A percentile compares a stretch with the other conserved stretches of the same genome.
phyloP scores from a whole-genome alignment of 2,888 invertebrate genomes.

The Ceratothoa steindachneri region DNA sequence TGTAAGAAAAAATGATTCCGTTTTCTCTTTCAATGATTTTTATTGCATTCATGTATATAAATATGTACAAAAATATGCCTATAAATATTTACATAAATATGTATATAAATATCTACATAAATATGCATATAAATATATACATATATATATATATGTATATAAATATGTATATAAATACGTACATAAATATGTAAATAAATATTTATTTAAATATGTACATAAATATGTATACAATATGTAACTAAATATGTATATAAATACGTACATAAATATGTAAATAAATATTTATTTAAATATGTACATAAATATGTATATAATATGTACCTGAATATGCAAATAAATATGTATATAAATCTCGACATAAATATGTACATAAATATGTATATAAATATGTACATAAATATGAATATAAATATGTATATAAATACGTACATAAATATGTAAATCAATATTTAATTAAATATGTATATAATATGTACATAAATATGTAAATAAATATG shows the following conservation, averaged over 20 bases:
- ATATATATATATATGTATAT: not conserved
- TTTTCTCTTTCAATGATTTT: no score
- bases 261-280: not conserved
- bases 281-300: not conserved
- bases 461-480: not conserved
- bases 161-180: no score
- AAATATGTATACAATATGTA: not conserved
- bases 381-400: not conserved
- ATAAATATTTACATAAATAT: no score
- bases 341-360: not conserved
- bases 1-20: no score
- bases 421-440: conserved; percentile 1
- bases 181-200: not conserved
- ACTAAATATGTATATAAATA: not conserved
- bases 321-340: not conserved
- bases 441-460: not conserved
- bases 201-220: not conserved
- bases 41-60: not conserved
- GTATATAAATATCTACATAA: not conserved
- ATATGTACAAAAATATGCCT: not conserved
- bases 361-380: conserved; percentile 3
- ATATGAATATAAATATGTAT: not conserved
- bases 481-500: not conserved
- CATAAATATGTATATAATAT: not conserved
- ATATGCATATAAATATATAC: not conserved